Evolutionary conservation across 2,797 vertebrate species (phyloP).

Genomic region (Pseudotriccus pelzelni): DNA sequence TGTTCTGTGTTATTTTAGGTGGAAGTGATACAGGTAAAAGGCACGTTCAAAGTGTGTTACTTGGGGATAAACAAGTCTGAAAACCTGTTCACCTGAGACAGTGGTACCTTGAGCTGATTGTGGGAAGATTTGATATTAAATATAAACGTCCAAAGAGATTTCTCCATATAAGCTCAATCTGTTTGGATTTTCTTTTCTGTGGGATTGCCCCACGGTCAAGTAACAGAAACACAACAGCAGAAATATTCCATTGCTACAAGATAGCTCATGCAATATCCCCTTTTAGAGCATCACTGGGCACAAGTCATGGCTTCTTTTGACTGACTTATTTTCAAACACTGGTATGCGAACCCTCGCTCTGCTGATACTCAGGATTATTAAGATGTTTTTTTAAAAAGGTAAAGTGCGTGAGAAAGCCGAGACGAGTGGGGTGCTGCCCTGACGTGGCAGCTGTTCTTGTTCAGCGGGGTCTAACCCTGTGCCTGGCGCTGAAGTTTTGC

Average conservation of each 20-base stretch:
- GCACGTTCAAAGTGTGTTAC: background rate
- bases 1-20: background rate
- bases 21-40: background rate
- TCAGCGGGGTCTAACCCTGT: background rate
- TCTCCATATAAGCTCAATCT: background rate
- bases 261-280: background rate
- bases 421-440: accelerated
- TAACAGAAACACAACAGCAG: background rate
- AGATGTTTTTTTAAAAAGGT: background rate
- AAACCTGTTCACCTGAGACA: background rate
- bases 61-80: background rate
- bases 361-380: background rate
- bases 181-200: background rate
- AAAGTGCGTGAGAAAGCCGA: background rate
- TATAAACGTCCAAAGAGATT: background rate
- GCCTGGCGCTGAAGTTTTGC: background rate
- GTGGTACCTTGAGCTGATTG: background rate
- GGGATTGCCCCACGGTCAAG: background rate
- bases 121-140: background rate
- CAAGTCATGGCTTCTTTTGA: accelerated
- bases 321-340: background rate
- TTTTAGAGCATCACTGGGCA: background rate
- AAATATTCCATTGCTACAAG: background rate
- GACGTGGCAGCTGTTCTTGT: background rate
- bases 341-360: background rate